Percentiles rank a stretch among this genome's conserved stretches.
These are phyloP conservation scores for Drosophila carrolli DNA, from an alignment of 1,140 invertebrate species.

Conservation along the genomic window DNA sequence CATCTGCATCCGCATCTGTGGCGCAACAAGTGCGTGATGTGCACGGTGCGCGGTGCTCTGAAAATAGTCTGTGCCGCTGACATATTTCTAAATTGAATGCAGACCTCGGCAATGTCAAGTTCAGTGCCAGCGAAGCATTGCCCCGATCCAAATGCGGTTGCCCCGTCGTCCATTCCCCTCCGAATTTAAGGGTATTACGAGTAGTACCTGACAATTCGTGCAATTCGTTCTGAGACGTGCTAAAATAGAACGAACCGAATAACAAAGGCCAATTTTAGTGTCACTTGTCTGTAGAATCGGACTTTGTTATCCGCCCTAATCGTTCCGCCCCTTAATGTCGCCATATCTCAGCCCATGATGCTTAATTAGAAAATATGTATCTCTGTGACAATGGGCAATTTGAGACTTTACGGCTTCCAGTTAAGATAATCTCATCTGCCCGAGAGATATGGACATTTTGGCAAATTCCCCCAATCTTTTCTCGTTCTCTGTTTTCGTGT, in stretches of 20 bases:
- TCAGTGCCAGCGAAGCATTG: slow-evolving; percentile 62
- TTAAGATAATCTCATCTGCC: slow-evolving; percentile 53
- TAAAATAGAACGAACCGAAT: slow-evolving; percentile 54
- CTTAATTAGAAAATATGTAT: slow-evolving; percentile 67
- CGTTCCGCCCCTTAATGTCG: slow-evolving; percentile 26
- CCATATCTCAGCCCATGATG: slow-evolving; percentile 14
- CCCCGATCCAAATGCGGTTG: slow-evolving; percentile 28
- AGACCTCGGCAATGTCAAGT: slow-evolving; percentile 74
- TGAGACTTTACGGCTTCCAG: slow-evolving; percentile 58
- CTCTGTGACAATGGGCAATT: slow-evolving; percentile 45
- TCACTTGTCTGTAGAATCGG: slow-evolving; percentile 58
- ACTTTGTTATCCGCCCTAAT: slow-evolving; percentile 51
- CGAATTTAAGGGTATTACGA: slow-evolving; percentile 5
- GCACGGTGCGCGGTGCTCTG: slow-evolving; percentile 39
- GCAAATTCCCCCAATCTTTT: slow-evolving; percentile 57
- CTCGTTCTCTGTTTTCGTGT: slow-evolving; percentile 20
- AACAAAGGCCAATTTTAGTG: slow-evolving; percentile 70
- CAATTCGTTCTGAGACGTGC: slow-evolving; percentile 61
- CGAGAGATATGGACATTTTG: slow-evolving; percentile 59
- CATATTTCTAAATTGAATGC: slow-evolving; percentile 79
- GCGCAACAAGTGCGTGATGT: slow-evolving; percentile 59
- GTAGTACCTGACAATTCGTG: slow-evolving; percentile 49
- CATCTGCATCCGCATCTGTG: slow-evolving; percentile 6
- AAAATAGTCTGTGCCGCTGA: slow-evolving; percentile 65
- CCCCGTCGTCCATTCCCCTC: slow-evolving; percentile 4